Conservation (phyloP, 2,113 vertebrate genomes). For the Ginglymostoma cirratum region DNA sequence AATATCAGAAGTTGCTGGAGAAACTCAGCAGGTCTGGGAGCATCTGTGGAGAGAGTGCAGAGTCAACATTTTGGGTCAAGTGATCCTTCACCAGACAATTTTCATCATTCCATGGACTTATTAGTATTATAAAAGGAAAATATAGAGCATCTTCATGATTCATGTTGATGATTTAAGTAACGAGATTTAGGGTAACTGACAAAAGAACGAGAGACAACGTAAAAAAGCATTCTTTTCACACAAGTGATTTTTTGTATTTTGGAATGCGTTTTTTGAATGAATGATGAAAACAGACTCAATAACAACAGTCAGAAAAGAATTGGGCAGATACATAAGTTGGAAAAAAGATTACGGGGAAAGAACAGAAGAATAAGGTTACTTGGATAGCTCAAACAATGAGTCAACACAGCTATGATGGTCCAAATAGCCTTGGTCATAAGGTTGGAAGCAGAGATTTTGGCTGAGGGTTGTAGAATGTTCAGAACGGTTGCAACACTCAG, state of each 20-base stretch:
- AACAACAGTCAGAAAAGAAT: background rate
- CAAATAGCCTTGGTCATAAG: background rate
- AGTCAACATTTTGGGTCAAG: no score
- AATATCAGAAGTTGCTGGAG: no score
- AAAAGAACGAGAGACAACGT: background rate
- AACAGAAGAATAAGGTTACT: background rate
- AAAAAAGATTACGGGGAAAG: background rate
- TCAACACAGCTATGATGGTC: background rate
- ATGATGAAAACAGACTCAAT: background rate
- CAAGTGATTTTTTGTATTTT: background rate
- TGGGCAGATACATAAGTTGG: background rate
- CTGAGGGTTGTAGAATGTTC: no score
- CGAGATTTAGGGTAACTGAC: background rate
- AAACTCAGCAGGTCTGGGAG: no score
- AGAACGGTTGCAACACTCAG: no score
- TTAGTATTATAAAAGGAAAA: no score
- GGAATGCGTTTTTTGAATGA: background rate
- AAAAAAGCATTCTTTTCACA: background rate
- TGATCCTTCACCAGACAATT: no score
- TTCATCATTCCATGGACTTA: no score
- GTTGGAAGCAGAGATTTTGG: no score
- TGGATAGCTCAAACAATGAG: background rate
- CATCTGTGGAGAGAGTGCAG: no score
- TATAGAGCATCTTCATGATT: no score
- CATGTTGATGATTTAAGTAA: background rate